A percentile compares a stretch with the other conserved stretches of the same genome.
These are phyloP conservation scores for Brachionus calyciflorus DNA, from an alignment of 1,140 invertebrate genomes.

Conservation along the genomic window DNA sequence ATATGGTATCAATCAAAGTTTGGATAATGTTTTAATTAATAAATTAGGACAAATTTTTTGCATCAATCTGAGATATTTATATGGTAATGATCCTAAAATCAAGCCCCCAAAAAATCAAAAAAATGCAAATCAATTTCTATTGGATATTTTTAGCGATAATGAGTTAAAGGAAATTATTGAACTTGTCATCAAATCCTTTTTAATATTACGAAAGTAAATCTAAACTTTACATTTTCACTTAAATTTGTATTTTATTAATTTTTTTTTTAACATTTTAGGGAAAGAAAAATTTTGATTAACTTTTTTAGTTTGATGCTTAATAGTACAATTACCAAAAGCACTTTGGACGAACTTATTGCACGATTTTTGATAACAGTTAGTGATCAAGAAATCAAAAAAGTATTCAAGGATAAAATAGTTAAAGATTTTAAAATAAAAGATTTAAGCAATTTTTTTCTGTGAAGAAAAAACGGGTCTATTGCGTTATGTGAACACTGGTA, in stretches of 20 bases:
- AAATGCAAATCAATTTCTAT: not conserved
- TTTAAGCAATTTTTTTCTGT: too few relatives aligned
- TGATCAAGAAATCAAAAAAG: not conserved
- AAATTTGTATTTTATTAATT: not conserved
- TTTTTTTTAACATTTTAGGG: not conserved
- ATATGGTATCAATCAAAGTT: not conserved
- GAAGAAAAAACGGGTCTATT: too few relatives aligned
- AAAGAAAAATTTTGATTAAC: conserved; percentile 8
- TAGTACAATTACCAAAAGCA: not conserved
- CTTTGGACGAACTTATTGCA: not conserved
- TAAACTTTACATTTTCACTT: too few relatives aligned
- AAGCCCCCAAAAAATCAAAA: too few relatives aligned
- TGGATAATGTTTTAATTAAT: not conserved
- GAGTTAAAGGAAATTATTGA: not conserved
- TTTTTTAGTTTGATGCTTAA: not conserved
- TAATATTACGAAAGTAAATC: not conserved
- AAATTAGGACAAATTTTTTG: not conserved
- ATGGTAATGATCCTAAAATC: not conserved
- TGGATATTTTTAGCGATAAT: not conserved
- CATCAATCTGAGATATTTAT: not conserved
- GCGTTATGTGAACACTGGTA: too few relatives aligned
- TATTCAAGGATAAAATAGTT: not conserved
- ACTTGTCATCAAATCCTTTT: not conserved
- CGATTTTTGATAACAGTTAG: not conserved
- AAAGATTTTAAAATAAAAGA: not conserved